These are phyloP conservation scores for Alcedo quadribrachys DNA, from an alignment of 2,797 vertebrate genomes.

Conservation along the genomic window DNA sequence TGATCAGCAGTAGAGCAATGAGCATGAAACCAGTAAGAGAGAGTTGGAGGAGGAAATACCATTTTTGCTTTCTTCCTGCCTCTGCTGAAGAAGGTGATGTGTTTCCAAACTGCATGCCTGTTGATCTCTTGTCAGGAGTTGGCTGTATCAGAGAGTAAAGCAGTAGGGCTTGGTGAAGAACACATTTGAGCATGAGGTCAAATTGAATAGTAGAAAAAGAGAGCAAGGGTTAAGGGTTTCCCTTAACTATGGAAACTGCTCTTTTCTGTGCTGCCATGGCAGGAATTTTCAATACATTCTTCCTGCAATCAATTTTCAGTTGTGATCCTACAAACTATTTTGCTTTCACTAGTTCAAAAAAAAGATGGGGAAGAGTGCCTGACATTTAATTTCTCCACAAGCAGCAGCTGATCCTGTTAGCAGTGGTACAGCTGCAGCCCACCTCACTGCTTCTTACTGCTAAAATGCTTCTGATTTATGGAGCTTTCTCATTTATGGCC, in stretches of 20 bases:
- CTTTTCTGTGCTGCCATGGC: neutral
- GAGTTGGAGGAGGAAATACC: neutral
- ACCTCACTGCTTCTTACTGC: neutral
- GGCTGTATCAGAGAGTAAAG: neutral
- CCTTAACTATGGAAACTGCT: neutral
- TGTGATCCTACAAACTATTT: neutral
- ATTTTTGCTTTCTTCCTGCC: constrained; percentile 4
- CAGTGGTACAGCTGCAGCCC: neutral
- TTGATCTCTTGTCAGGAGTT: neutral
- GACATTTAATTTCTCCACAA: neutral
- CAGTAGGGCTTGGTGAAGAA: neutral
- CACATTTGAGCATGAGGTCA: neutral
- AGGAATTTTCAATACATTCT: neutral
- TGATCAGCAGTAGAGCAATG: neutral
- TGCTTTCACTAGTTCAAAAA: neutral
- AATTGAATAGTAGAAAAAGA: neutral
- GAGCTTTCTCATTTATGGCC: neutral
- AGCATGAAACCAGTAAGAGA: neutral
- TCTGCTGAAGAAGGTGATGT: neutral
- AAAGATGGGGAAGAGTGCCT: neutral
- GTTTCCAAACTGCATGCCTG: neutral
- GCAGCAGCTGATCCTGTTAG: neutral
- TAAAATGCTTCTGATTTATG: constrained; percentile 8
- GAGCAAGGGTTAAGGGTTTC: neutral
- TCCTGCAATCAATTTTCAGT: neutral